Conservation (phyloP, 2,113 vertebrate genomes). For the Pantherophis guttatus region DNA sequence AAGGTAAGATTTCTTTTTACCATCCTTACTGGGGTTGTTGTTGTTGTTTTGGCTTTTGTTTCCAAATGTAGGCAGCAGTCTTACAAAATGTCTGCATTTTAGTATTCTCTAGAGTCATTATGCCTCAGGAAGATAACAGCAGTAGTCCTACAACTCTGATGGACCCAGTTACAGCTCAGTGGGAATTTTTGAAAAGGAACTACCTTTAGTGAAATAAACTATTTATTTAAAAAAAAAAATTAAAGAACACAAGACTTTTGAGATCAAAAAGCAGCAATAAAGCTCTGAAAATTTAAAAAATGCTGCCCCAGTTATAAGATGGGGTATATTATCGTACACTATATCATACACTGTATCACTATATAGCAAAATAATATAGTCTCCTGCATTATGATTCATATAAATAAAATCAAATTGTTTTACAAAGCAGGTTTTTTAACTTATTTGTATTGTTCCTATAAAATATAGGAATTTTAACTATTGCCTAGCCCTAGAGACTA, state of each 20-base stretch:
- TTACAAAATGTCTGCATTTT: neutral
- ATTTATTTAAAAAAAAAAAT: neutral
- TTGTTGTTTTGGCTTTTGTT: constrained; percentile 33
- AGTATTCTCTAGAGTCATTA: neutral
- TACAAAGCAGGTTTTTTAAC: constrained; percentile 7
- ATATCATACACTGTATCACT: neutral
- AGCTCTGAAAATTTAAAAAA: neutral
- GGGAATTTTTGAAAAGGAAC: neutral
- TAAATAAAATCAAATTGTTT: constrained; percentile 14
- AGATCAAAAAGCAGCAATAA: neutral
- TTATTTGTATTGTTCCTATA: neutral
- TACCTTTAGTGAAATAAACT: neutral
- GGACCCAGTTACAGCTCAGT: neutral
- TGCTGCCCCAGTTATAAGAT: rapidly evolving
- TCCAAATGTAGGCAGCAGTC: neutral
- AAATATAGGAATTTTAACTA: neutral
- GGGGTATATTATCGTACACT: neutral
- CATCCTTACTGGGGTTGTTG: constrained; percentile 59
- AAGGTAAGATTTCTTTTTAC: constrained; percentile 59
- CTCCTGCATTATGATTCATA: neutral
- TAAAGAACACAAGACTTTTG: constrained; percentile 3
- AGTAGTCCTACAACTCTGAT: neutral
- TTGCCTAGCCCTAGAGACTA: neutral
- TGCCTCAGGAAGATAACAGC: neutral
- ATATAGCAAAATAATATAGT: neutral